Conservation (phyloP, 2,888 invertebrate species). For the Steinernema carpocapsae region DNA sequence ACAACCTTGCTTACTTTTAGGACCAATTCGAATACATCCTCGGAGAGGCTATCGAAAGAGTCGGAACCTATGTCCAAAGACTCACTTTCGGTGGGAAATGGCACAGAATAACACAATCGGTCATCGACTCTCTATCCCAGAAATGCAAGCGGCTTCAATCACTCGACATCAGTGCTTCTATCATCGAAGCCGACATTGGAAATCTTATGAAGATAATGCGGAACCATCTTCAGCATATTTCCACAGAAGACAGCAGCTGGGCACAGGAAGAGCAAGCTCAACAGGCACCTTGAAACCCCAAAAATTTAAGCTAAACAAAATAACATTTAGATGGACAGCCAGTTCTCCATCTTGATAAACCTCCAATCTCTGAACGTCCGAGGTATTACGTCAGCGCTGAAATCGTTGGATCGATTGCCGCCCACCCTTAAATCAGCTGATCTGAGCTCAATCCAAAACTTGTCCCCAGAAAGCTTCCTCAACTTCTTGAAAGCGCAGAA, state of each 20-base stretch:
- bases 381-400: background rate
- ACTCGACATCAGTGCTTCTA: constrained; percentile 34
- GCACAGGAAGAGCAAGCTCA: constrained; percentile 1
- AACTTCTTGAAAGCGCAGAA: constrained; percentile 38
- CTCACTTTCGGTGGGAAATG: constrained; percentile 55
- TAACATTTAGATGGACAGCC: too few species aligned
- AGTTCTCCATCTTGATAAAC: background rate
- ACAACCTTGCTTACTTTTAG: too few species aligned
- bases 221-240: constrained; percentile 41
- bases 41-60: background rate
- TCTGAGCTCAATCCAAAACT: constrained; percentile 34
- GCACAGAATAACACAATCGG: constrained; percentile 52
- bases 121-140: constrained; percentile 52
- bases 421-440: constrained; percentile 37
- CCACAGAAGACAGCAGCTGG: constrained; percentile 54
- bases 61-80: background rate
- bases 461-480: constrained; percentile 32
- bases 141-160: background rate
- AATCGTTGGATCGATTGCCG: background rate
- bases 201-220: constrained; percentile 39
- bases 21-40: too few species aligned
- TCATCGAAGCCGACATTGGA: constrained; percentile 2
- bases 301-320: too few species aligned
- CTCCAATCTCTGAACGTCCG: background rate
- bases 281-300: too few species aligned